Evolutionary conservation across 2,888 invertebrate genomes (phyloP), one percentile per base, ranked within the genome.

Genomic region (Punctoribates punctum): DNA sequence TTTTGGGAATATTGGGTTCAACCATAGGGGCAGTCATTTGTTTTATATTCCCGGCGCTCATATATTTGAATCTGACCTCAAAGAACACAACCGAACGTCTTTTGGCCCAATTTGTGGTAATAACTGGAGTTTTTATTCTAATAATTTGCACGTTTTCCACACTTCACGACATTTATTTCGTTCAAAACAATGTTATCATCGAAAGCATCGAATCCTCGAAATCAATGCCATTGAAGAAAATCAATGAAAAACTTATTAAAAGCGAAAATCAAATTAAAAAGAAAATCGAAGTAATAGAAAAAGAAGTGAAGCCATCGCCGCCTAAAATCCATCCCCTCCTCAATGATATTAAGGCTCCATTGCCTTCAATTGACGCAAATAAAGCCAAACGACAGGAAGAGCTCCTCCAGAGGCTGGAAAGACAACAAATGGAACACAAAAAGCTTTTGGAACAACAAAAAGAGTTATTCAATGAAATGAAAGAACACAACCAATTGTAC

Each of bases 1-100:
- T 98, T 75, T 88, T 99, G 77, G 96, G 96, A 0, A 85, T 98
- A 48, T 90, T 95, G 51, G 98, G 98, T 0, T 94, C 97, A 1
- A 96, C 97, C 0, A 94, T 96, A 81, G 98, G 98, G 0, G 91
- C 94, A 17, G 88, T 94, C 80, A 91, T 98, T 80, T 96, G 96
- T 81, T 89, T 96, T 48, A 90, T 97, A 82, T 92, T 96, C 82
- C 98, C 98, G 0, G 92, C 96, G 0, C 88, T 92, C 0, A 92
- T 94, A 83, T 96, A 94, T 83, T 88, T 95, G 46, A 89, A 90
- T 79, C 88, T 95, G 78, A 91, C 92, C 13, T 89, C 89, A 67
- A 94, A 93, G 83, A 89, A 91, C 79, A 92, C 93, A 0, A 92
- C 90, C 80, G 95, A 95, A 83, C 88, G 91, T 80, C 83, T 91